phyloP scores from a whole-genome alignment of 2,888 invertebrate genomes.

The Pollenia griseotomentosa region DNA sequence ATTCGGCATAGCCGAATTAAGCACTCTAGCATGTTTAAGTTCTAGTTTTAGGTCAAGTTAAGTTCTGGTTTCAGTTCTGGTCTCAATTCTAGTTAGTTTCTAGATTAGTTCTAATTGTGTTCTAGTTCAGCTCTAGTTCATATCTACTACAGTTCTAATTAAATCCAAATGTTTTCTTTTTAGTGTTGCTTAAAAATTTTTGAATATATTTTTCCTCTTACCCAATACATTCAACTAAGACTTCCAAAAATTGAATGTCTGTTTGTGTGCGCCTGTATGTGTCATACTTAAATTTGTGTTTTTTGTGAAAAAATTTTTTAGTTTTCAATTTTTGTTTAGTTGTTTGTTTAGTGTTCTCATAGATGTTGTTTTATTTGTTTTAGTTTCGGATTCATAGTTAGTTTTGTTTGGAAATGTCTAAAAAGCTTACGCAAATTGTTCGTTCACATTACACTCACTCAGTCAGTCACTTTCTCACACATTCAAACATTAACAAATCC shows the following conservation, averaged over 20 bases:
- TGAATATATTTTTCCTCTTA: no score
- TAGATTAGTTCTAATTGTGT: no score
- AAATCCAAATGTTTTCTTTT: no score
- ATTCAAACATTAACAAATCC: conserved; percentile 38
- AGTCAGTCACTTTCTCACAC: conserved; percentile 44
- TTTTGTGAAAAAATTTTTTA: background rate
- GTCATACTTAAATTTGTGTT: background rate
- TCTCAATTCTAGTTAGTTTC: no score
- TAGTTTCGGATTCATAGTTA: conserved; percentile 11
- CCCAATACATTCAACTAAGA: no score
- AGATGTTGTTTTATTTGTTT: background rate
- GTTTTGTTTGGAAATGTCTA: conserved; percentile 59
- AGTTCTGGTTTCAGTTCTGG: no score
- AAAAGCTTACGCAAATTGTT: conserved; percentile 74
- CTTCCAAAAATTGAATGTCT: background rate
- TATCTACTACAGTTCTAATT: background rate
- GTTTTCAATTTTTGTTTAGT: conserved; percentile 3
- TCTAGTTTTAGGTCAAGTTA: no score
- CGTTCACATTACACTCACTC: conserved; percentile 56
- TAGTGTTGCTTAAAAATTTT: no score
- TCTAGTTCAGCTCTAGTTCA: no score
- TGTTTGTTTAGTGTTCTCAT: conserved; percentile 17
- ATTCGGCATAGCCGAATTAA: no score
- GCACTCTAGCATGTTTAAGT: no score
- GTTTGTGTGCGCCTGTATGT: background rate